Percentiles rank a stretch among this genome's conserved stretches.
Evolutionary conservation across 2,113 vertebrate genomes (phyloP).

Genomic region (Danionella cerebrum): DNA sequence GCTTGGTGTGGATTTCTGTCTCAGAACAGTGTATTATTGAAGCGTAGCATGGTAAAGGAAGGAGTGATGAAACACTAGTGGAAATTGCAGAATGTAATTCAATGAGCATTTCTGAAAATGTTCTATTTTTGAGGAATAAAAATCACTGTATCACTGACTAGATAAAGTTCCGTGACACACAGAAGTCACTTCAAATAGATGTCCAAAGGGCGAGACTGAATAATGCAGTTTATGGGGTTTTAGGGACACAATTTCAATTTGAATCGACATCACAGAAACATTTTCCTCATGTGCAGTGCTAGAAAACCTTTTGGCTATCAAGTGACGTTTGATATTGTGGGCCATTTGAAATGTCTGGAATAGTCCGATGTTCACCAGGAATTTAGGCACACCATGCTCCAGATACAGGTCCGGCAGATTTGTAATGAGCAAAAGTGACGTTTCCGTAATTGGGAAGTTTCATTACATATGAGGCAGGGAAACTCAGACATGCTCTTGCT

Average conservation of each 20-base stretch:
- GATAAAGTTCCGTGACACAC: neutral
- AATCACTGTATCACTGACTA: neutral
- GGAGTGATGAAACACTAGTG: neutral
- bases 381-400: neutral
- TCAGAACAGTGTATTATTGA: too few species aligned
- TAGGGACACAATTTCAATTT: neutral
- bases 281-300: neutral
- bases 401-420: neutral
- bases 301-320: neutral
- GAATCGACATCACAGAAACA: neutral
- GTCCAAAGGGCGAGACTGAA: neutral
- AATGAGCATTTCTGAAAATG: neutral
- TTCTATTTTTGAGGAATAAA: neutral
- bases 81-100: neutral
- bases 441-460: conserved; percentile 21
- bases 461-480: neutral
- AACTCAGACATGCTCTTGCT: conserved; percentile 6
- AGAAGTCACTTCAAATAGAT: neutral
- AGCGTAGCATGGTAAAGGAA: neutral
- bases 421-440: neutral
- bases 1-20: too few species aligned
- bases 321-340: conserved; percentile 4
- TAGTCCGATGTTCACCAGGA: neutral
- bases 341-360: neutral
- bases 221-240: neutral